These are phyloP conservation scores for Neosilurus mollespiculum DNA, from an alignment of 2,797 vertebrate genomes.

Conservation along the genomic window DNA sequence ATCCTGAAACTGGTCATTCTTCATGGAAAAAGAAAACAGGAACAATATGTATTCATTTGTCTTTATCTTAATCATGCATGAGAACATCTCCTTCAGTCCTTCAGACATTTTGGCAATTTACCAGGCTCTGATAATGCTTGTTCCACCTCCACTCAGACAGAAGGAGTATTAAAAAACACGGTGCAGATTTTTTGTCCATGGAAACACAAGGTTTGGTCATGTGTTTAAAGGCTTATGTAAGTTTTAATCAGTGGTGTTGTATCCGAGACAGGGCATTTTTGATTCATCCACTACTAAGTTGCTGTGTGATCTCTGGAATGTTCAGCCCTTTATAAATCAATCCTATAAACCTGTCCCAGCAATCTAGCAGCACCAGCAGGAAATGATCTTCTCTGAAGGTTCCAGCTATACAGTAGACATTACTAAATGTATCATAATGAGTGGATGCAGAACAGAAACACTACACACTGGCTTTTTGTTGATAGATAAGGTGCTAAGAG, in stretches of 20 bases:
- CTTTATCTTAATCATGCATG: background rate
- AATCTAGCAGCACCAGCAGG: background rate
- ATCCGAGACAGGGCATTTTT: background rate
- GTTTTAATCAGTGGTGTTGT: slow-evolving; percentile 19
- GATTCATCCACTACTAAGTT: slow-evolving; percentile 15
- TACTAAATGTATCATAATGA: background rate
- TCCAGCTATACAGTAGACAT: background rate
- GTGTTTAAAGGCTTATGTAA: slow-evolving; percentile 32
- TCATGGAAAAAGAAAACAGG: background rate
- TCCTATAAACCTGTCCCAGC: slow-evolving; percentile 31
- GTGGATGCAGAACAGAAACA: background rate
- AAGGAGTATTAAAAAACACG: slow-evolving; percentile 20
- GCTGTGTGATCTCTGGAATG: slow-evolving; percentile 27
- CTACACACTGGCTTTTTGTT: background rate
- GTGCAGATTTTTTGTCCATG: background rate
- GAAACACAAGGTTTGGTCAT: slow-evolving; percentile 26
- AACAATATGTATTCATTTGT: background rate
- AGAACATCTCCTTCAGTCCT: slow-evolving; percentile 19
- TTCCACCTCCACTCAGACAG: slow-evolving; percentile 32
- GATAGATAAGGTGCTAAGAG: background rate
- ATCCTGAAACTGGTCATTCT: background rate
- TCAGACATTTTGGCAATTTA: slow-evolving; percentile 2
- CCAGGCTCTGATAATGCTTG: slow-evolving; percentile 13
- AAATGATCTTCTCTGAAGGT: slow-evolving; percentile 4
- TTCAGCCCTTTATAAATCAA: slow-evolving; percentile 16